Evolutionary conservation across 2,888 invertebrate species (phyloP), one percentile per base, ranked within the genome.

Genomic region (Schrankia costaestrigalis): DNA sequence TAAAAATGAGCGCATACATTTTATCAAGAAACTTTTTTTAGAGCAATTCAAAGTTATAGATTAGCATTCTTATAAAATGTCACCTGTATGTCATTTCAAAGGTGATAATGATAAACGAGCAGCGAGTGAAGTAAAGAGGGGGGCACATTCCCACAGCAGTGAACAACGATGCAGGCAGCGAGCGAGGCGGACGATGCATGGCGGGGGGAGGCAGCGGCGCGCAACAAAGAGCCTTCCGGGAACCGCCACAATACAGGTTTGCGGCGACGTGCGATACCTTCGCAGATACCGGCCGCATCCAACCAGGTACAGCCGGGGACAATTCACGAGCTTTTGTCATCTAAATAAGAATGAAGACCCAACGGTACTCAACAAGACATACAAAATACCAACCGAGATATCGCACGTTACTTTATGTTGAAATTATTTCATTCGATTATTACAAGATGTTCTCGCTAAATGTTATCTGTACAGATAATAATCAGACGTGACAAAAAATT

Each of bases 181-280:
- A 31, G 33, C 41, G 49, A 48, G 46, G 55, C 44, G 61, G 56
- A 49, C 56, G 63, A 58, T 64, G 63, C 50, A 55, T 23, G 32
- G 33, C 33, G 42, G 31, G 39, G 57, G 57, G 65, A 58, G 60
- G 63, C 62, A 56, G 64, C 83, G 84, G 84, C 73, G 63, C 55
- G 68, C 65, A 78, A 86, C 84, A 86, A 86, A 87, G 82, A 71
- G 71, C 81, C 80, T 86, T 87, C 86, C 84, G 71, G 84, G 86
- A 86, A 86, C 74, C 68, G 78, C 63, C 79, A 85, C 82, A 85
- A 87, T 87, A 86, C 86, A 78, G 85, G 86, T 86, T 86, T 79
- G 86, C 79, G 71, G 70, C 81, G 76, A 83, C 85, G 84, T 84
- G 86, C 86, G 83, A 84, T 84, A 85, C 84, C 81, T 82, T 78